These are phyloP conservation scores for Gobionotothen gibberifrons DNA, from an alignment of 2,797 vertebrate genomes.

Conservation along the genomic window DNA sequence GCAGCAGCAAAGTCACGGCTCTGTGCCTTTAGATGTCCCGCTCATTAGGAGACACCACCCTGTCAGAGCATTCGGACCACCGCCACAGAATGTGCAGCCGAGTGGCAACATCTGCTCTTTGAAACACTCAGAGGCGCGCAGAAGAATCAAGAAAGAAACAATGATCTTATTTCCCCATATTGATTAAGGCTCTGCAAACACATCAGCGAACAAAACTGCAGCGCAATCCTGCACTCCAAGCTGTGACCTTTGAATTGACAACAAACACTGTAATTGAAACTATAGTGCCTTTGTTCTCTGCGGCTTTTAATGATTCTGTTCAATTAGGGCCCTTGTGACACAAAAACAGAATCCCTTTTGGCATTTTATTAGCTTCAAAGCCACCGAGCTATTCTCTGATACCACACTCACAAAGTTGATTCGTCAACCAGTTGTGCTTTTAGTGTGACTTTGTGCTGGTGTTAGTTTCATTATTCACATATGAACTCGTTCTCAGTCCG, in stretches of 20 bases:
- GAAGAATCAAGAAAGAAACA: constrained; percentile 47
- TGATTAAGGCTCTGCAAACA: constrained; percentile 31
- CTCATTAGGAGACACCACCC: constrained; percentile 71
- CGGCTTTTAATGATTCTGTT: constrained; percentile 55
- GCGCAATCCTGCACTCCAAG: constrained; percentile 2
- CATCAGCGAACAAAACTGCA: not conserved
- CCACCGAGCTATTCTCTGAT: constrained; percentile 47
- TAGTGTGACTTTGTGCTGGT: constrained; percentile 37
- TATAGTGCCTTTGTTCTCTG: constrained; percentile 39
- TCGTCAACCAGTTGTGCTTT: constrained; percentile 55
- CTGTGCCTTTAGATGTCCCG: constrained; percentile 54
- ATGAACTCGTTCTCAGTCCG: constrained; percentile 10
- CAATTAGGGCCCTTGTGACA: constrained; percentile 64
- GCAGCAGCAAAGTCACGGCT: constrained; percentile 52
- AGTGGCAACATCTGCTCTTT: constrained; percentile 56
- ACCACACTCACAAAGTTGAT: constrained; percentile 56
- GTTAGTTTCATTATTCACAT: constrained; percentile 67
- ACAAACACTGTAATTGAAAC: constrained; percentile 45
- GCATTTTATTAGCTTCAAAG: constrained; percentile 68
- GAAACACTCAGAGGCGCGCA: constrained; percentile 20
- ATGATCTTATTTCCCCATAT: constrained; percentile 40
- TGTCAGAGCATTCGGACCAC: constrained; percentile 59
- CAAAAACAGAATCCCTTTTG: constrained; percentile 53
- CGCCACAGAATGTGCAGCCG: constrained; percentile 42
- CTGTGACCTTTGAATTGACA: constrained; percentile 40